Base-by-base conservation (phyloP, 2,888 invertebrate genomes). In the Dione juno region DNA sequence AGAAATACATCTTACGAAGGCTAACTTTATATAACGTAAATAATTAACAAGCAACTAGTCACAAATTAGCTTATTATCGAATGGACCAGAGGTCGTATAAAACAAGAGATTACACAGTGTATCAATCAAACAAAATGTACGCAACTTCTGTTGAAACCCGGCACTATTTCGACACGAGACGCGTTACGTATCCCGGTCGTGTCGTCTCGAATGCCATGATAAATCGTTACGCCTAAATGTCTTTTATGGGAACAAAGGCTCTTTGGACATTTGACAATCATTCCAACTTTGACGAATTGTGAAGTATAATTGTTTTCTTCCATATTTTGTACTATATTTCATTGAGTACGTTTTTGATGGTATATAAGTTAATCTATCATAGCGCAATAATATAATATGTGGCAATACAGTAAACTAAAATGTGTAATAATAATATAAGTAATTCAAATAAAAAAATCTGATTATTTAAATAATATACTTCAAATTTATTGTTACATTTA, bases 111-210 rank as follows among this genome's bases (percentile, higher is more conserved):
- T 89, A 90, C 87, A 82, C 86, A 86, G 86, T 87, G 82, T 89
- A 91, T 91, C 88, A 89, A 90, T 90, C 89, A 88, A 88, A 88
- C 84, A 85, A 86, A n/a, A 85, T 84, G 86, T 82, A 82, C 87
- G 87, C 88, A 89, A 88, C 81, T 81, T 79, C 79, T 84, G 81
- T 86, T 86, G 89, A 84, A 90, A 89, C 83, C 82, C 79, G 83
- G 79, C 84, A 83, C 79, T 84, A 84, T 90, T 89, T 88, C 88
- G 80, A 86, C 85, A 90, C 78, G 81, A 77, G 78, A 81, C 81
- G 82, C 76, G 83, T 86, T 87, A 85, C 83, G 83, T 84, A 85
- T 88, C 85, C 86, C 81, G 83, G 83, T 79, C 74, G 75, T 77
- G 73, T 78, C 76, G 78, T 73, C 64, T 69, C 70, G 67, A 66